These are phyloP conservation scores for Trichoplusia ni DNA, from an alignment of 1,140 invertebrate genomes.

Conservation along the genomic window DNA sequence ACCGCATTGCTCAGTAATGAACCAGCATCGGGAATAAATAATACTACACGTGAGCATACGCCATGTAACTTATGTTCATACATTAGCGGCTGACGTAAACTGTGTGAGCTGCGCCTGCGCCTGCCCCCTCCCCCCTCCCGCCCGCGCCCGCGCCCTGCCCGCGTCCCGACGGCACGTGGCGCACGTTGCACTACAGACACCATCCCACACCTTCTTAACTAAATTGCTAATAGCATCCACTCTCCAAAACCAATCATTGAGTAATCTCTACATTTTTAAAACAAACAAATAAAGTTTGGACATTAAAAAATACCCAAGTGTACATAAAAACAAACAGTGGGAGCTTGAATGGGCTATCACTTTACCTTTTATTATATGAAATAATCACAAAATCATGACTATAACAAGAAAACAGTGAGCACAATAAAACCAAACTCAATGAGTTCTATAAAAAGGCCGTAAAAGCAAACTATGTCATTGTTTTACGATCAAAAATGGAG, in stretches of 20 bases:
- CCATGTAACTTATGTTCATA: conserved; percentile 14
- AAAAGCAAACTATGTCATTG: conserved; percentile 25
- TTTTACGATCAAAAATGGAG: conserved; percentile 9
- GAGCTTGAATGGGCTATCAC: not conserved
- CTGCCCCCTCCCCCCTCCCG: too few relatives aligned
- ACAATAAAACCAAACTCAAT: conserved; percentile 15
- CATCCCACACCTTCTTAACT: not conserved
- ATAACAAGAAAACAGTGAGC: not conserved
- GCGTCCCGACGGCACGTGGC: conserved; percentile 5
- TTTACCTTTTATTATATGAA: not conserved
- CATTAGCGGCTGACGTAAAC: conserved; percentile 4
- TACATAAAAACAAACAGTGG: conserved; percentile 13
- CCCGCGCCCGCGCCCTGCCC: too few relatives aligned
- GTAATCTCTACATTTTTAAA: not conserved
- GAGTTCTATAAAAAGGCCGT: conserved; percentile 20
- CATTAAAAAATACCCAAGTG: not conserved
- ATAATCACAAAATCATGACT: conserved; percentile 10
- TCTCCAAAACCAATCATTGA: not conserved
- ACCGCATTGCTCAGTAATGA: conserved; percentile 31
- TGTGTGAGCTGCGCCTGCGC: too few relatives aligned
- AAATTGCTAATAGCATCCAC: not conserved
- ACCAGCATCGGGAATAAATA: conserved; percentile 37
- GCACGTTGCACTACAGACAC: not conserved
- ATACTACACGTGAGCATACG: conserved; percentile 19
- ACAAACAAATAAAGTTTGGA: not conserved